Percentiles rank a stretch among this genome's conserved stretches.
Evolutionary conservation across 2,888 invertebrate genomes (phyloP).

Genomic region (Trimorus sp.): DNA sequence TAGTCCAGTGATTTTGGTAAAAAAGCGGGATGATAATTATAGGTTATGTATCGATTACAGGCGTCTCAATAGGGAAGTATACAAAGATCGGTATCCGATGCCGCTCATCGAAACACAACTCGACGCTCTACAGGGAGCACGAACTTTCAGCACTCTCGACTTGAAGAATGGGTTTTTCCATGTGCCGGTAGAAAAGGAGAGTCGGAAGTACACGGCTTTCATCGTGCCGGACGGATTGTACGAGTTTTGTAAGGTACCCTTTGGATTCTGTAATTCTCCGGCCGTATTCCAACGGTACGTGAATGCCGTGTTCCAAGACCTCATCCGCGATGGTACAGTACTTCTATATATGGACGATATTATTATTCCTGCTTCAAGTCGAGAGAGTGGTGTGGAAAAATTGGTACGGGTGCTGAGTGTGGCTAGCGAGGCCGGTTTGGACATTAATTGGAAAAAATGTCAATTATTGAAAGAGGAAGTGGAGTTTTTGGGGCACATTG

Average conservation of each 20-base stretch:
- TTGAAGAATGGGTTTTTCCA: constrained; percentile 17
- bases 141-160: constrained; percentile 3
- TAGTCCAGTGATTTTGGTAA: constrained; percentile 16
- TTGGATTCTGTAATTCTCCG: not conserved
- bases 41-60: constrained; percentile 47
- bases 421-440: constrained; percentile 11
- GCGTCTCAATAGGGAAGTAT: constrained; percentile 71
- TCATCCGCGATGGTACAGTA: not conserved
- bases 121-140: constrained; percentile 2
- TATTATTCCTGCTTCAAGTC: constrained; percentile 15
- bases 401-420: not conserved
- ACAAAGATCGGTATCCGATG: constrained; percentile 66
- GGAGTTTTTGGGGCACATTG: not conserved
- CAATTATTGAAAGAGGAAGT: constrained; percentile 8
- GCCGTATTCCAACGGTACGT: not conserved
- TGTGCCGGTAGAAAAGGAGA: not conserved
- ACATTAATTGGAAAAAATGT: constrained; percentile 1
- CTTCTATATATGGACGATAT: constrained; percentile 13
- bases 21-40: constrained; percentile 3
- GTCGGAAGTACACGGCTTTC: constrained; percentile 15
- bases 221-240: constrained; percentile 23
- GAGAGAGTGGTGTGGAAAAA: not conserved
- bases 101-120: constrained; percentile 17
- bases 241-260: constrained; percentile 22
- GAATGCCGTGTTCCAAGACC: constrained; percentile 3